These are phyloP conservation scores for Cyprinodon diabolis DNA, from an alignment of 2,797 vertebrate species.

Conservation along the genomic window DNA sequence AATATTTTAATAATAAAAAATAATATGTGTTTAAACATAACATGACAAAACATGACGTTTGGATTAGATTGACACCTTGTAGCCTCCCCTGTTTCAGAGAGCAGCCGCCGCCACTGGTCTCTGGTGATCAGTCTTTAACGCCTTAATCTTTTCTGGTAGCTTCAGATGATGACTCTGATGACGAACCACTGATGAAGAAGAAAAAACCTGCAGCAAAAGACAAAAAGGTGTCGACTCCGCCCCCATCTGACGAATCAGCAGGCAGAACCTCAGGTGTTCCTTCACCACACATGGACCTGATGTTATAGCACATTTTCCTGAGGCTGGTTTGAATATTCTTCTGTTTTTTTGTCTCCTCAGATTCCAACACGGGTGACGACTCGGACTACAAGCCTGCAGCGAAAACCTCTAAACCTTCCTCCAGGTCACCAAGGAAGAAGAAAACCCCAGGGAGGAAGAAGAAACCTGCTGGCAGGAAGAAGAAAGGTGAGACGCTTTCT, in stretches of 20 bases:
- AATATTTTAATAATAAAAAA: too few relatives aligned
- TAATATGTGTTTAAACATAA: too few relatives aligned
- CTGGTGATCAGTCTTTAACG: not conserved
- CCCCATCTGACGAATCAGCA: conserved; percentile 34
- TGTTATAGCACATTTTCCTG: not conserved
- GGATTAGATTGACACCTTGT: not conserved
- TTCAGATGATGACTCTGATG: conserved; percentile 45
- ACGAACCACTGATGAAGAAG: conserved; percentile 49
- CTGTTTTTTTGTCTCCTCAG: conserved; percentile 13
- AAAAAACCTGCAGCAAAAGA: conserved; percentile 32
- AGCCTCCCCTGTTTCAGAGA: not conserved
- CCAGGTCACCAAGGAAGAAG: conserved; percentile 47
- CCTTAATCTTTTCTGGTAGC: conserved; percentile 20
- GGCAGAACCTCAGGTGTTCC: conserved; percentile 48
- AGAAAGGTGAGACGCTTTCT: conserved; percentile 34
- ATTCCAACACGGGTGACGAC: conserved; percentile 29
- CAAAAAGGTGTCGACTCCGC: conserved; percentile 29
- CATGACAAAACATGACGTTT: accelerated
- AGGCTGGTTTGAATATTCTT: not conserved
- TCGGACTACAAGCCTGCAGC: conserved; percentile 47
- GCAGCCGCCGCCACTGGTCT: not conserved
- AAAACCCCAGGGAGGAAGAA: conserved; percentile 13
- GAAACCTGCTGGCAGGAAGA: conserved; percentile 24
- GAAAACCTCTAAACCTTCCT: conserved; percentile 31
- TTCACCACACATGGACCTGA: too few relatives aligned